Evolutionary conservation across 2,113 vertebrate species (phyloP).

Genomic region (Istiophorus platypterus): DNA sequence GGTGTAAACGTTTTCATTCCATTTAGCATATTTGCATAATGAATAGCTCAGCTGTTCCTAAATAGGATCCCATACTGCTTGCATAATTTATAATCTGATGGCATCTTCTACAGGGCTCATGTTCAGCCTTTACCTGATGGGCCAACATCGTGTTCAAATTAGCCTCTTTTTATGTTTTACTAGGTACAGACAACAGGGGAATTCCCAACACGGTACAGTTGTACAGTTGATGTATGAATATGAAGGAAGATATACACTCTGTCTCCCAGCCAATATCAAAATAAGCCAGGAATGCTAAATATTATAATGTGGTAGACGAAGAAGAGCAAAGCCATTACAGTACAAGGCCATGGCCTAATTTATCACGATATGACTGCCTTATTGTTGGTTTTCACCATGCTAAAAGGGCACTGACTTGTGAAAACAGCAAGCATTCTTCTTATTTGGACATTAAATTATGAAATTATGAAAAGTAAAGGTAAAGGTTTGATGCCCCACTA

Average conservation of each 20-base stretch:
- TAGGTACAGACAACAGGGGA: constrained; percentile 37
- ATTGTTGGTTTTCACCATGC: background rate
- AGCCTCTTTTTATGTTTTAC: constrained; percentile 58
- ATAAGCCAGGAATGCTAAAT: background rate
- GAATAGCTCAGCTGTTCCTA: constrained; percentile 62
- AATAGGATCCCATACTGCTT: constrained; percentile 42
- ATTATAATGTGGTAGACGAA: background rate
- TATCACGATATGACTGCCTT: background rate
- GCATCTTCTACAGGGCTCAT: constrained; percentile 51
- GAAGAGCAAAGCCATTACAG: background rate
- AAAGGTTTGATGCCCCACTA: too few relatives aligned
- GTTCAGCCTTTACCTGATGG: constrained; percentile 47
- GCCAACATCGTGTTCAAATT: constrained; percentile 67
- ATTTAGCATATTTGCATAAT: constrained; percentile 75
- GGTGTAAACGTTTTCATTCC: constrained; percentile 57
- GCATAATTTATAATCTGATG: constrained; percentile 63
- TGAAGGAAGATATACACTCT: background rate
- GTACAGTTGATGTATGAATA: constrained; percentile 21
- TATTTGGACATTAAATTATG: too few relatives aligned
- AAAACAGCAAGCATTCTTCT: background rate
- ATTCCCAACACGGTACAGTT: constrained; percentile 1
- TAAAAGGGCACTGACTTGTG: too few relatives aligned
- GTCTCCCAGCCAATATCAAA: background rate
- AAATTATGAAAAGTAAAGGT: too few relatives aligned
- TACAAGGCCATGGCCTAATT: background rate